A percentile compares a stretch with the other conserved stretches of the same genome.
These are phyloP conservation scores for Stichodactyla helianthus DNA, from an alignment of 64 coral and sea anemone genomes.

Conservation along the genomic window DNA sequence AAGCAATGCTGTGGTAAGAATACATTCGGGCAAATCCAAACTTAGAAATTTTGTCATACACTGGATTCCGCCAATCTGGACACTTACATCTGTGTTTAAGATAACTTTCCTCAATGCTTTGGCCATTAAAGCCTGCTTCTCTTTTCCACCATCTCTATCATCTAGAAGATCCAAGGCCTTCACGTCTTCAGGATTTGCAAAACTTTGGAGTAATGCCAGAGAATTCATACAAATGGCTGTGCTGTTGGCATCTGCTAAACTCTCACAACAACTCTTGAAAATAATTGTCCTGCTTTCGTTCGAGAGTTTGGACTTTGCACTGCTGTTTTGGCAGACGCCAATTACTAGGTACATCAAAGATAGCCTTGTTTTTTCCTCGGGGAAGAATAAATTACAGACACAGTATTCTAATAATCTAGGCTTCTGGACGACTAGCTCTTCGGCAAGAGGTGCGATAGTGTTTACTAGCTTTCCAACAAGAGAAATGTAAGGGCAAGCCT, in stretches of 20 bases:
- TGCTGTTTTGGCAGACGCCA: slow-evolving; percentile 37
- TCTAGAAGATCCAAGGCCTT: background rate
- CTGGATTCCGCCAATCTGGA: slow-evolving; percentile 81
- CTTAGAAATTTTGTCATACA: slow-evolving; percentile 46
- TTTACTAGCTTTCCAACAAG: slow-evolving; percentile 55
- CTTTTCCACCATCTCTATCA: background rate
- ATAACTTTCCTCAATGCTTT: slow-evolving; percentile 67
- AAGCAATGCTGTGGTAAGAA: slow-evolving; percentile 30
- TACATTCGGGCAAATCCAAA: slow-evolving; percentile 25
- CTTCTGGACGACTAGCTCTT: slow-evolving; percentile 39
- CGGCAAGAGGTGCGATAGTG: slow-evolving; percentile 43
- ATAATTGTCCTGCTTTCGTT: background rate
- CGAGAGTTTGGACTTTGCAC: slow-evolving; percentile 5
- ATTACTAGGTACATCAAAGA: slow-evolving; percentile 60
- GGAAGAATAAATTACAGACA: slow-evolving; percentile 51
- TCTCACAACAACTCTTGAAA: slow-evolving; percentile 38
- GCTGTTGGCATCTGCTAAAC: background rate
- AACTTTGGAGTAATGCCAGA: slow-evolving; percentile 20
- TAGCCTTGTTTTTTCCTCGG: slow-evolving; percentile 53
- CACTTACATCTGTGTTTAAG: slow-evolving; percentile 40
- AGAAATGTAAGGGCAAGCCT: slow-evolving; percentile 56
- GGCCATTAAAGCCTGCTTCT: background rate
- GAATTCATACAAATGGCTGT: background rate
- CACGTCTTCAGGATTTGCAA: slow-evolving; percentile 8
- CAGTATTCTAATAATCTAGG: slow-evolving; percentile 44